Evolutionary conservation across 2,888 invertebrate species (phyloP).

Genomic region (Stegana nigrithorax): DNA sequence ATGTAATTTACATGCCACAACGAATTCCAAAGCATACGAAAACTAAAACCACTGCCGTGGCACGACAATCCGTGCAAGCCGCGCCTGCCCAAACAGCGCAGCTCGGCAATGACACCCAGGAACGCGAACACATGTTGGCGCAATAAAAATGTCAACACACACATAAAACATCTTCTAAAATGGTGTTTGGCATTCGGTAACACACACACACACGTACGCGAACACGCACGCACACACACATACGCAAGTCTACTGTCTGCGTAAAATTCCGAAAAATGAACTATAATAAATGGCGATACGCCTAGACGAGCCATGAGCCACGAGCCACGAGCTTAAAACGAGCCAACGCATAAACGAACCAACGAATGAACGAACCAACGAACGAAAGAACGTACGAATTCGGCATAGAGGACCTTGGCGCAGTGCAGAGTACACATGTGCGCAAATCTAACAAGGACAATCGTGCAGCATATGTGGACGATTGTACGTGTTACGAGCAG

Average conservation of each 20-base stretch:
- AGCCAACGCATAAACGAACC: too few relatives aligned
- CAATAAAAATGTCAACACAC: conserved; percentile 61
- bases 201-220: neutral
- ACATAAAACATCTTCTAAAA: conserved; percentile 62
- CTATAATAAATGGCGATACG: conserved; percentile 55
- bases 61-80: neutral
- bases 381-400: neutral
- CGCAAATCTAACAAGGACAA: conserved; percentile 12
- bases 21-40: conserved; percentile 20
- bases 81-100: neutral
- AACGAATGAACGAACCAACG: conserved; percentile 28
- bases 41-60: conserved; percentile 7
- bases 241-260: too few relatives aligned
- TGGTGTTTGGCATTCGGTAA: conserved; percentile 32
- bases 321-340: too few relatives aligned
- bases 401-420: conserved; percentile 29
- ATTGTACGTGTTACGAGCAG: too few relatives aligned
- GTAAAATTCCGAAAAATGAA: conserved; percentile 56
- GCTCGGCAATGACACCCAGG: conserved; percentile 13
- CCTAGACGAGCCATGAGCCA: conserved; percentile 33
- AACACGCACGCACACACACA: too few relatives aligned
- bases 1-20: conserved; percentile 21
- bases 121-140: conserved; percentile 61
- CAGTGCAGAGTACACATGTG: too few relatives aligned
- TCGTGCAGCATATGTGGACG: conserved; percentile 1